Conservation (phyloP, 1,140 invertebrate genomes). For the Penaeus chinensis region DNA sequence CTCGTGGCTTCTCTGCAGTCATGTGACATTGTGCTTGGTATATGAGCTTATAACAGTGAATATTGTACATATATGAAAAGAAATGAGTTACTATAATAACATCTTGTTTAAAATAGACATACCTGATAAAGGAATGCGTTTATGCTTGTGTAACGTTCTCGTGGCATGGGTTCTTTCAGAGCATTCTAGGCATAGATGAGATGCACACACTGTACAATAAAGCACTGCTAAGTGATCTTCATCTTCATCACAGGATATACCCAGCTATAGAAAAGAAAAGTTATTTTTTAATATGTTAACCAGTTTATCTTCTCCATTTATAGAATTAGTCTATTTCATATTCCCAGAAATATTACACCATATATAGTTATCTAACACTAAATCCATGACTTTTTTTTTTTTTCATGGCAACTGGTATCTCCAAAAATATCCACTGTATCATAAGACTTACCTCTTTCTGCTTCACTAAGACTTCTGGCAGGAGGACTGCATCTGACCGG, state of each 20-base stretch:
- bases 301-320: not conserved
- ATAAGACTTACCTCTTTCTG: conserved; percentile 69
- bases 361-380: too few relatives aligned
- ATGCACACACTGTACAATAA: conserved; percentile 74
- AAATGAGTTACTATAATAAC: not conserved
- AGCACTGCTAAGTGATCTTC: conserved; percentile 74
- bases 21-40: not conserved
- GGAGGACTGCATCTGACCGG: conserved; percentile 62
- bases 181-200: conserved; percentile 74
- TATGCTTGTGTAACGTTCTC: conserved; percentile 72
- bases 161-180: conserved; percentile 73
- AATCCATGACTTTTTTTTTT: conserved; percentile 33
- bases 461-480: conserved; percentile 69
- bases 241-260: conserved; percentile 74
- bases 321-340: not conserved
- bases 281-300: not conserved
- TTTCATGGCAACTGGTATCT: not conserved
- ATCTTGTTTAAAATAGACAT: not conserved
- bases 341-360: too few relatives aligned
- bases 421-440: not conserved
- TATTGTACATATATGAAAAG: not conserved
- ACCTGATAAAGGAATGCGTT: conserved; percentile 73
- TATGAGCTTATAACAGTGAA: not conserved
- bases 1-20: conserved; percentile 71
- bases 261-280: conserved; percentile 67